These are phyloP conservation scores for Spatulosminthurus flaviceps DNA, from an alignment of 2,888 invertebrate genomes.

Conservation along the genomic window DNA sequence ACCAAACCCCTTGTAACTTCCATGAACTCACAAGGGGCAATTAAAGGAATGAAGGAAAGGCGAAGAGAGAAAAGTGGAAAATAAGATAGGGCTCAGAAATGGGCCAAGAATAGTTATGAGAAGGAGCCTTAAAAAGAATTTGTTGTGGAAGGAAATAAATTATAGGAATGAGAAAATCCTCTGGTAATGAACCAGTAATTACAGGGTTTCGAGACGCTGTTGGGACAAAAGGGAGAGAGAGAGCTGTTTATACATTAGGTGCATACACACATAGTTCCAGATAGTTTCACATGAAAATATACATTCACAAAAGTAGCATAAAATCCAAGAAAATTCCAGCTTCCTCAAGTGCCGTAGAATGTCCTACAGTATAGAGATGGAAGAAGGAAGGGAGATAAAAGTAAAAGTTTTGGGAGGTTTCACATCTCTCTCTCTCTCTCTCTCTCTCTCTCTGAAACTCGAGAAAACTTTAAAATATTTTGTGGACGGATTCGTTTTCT, in stretches of 20 bases:
- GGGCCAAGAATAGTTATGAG: too few relatives aligned
- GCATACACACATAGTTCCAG: too few relatives aligned
- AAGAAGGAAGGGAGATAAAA: constrained; percentile 18
- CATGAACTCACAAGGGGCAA: too few relatives aligned
- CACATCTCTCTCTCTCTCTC: too few relatives aligned
- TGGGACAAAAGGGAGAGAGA: not conserved
- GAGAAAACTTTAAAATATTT: constrained; percentile 12
- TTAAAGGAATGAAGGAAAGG: too few relatives aligned
- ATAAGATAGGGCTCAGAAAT: too few relatives aligned
- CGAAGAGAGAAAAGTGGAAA: too few relatives aligned
- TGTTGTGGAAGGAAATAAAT: not conserved
- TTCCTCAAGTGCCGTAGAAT: not conserved
- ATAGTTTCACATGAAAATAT: too few relatives aligned
- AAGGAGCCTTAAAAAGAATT: too few relatives aligned
- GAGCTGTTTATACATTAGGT: too few relatives aligned
- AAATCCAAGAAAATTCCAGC: not conserved
- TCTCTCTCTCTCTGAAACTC: not conserved
- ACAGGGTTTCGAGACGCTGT: not conserved
- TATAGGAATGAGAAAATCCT: constrained; percentile 3
- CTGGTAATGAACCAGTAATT: not conserved
- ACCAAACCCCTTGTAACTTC: too few relatives aligned
- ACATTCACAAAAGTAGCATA: not conserved
- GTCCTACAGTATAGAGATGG: too few relatives aligned
- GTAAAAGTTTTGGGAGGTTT: constrained; percentile 11
- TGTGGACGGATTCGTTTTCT: not conserved